These are phyloP conservation scores for Melanostigma gelatinosum DNA, from an alignment of 2,113 vertebrate species.

Conservation along the genomic window DNA sequence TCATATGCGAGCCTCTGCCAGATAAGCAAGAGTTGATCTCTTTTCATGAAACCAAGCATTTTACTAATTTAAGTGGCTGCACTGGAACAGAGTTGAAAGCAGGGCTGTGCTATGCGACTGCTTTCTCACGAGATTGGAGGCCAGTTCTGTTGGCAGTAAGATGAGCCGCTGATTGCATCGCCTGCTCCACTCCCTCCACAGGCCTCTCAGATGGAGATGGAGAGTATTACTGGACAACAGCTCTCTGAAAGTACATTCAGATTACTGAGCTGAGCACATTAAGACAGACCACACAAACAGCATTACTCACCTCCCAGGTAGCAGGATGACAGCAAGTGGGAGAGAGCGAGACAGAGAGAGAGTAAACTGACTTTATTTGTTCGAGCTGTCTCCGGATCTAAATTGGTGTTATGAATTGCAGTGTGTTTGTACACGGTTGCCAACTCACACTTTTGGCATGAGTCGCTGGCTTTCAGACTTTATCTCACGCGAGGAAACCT, in stretches of 20 bases:
- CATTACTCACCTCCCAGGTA: conserved; percentile 65
- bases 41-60: conserved; percentile 70
- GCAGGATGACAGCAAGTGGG: conserved; percentile 33
- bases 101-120: conserved; percentile 70
- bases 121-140: conserved; percentile 58
- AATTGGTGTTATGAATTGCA: conserved; percentile 51
- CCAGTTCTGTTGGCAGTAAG: conserved; percentile 63
- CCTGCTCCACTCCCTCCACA: conserved; percentile 67
- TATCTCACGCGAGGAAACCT: not conserved
- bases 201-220: conserved; percentile 69
- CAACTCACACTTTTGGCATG: not conserved
- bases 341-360: conserved; percentile 30
- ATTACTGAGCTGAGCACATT: conserved; percentile 69
- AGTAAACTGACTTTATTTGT: conserved; percentile 48
- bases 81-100: conserved; percentile 78
- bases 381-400: conserved; percentile 27
- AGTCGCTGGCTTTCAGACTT: not conserved
- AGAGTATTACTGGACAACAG: conserved; percentile 72
- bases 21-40: conserved; percentile 68
- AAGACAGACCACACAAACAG: conserved; percentile 66
- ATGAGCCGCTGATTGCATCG: conserved; percentile 75
- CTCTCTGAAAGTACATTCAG: conserved; percentile 73
- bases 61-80: conserved; percentile 77
- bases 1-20: conserved; percentile 67
- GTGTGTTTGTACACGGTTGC: conserved; percentile 28